Evolutionary conservation across 2,113 vertebrate genomes (phyloP), one percentile per base, ranked within the genome.

Genomic region (Oncorhynchus mykiss): DNA sequence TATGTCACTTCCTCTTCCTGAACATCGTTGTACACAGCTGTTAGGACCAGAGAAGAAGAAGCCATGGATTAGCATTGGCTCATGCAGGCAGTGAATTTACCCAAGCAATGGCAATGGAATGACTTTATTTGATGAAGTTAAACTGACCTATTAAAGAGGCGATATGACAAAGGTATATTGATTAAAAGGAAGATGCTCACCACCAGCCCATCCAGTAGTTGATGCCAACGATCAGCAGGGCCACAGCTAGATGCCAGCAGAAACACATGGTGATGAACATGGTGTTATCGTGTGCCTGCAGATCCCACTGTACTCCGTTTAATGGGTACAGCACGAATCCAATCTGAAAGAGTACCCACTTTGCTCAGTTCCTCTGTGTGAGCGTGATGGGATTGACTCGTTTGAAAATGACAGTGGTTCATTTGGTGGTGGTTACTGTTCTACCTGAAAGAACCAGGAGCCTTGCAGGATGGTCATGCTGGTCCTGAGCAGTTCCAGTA

Each of bases 251-350:
- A 88, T 99, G 98, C 98, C 97, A 99, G 88, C 96, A 97, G 92
- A 96, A 99, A 82, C 98, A 99, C 96, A 99, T 96, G 0, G 97
- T 98, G 88, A 98, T 83, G 51, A 99, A 99, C 95, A 97, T 99
- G 85, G 96, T 54, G 86, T 99, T 99, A 48, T 0, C 64, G 0
- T 96, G 93, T 13, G 87, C 86, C 0, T 81, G 27, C 79, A 93
- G 82, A 70, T 96, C 88, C 97, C 98, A 99, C 3, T 72, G 0
- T 0, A 83, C 84, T 84, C 96, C 97, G 22, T 83, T 94, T 0
- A 93, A 91, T 48, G 94, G 96, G 80, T 91, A 99, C 16, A 99
- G 91, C 31, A 99, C 96, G 25, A 98, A 94, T 18, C 95, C 97
- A 0, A 99, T 97, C 98, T 99, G 88, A 73, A 82, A 67, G 3